Percentiles rank a stretch among this genome's conserved stretches.
phyloP scores from a whole-genome alignment of 2,888 invertebrate species.

The Sphinx pinastri region DNA sequence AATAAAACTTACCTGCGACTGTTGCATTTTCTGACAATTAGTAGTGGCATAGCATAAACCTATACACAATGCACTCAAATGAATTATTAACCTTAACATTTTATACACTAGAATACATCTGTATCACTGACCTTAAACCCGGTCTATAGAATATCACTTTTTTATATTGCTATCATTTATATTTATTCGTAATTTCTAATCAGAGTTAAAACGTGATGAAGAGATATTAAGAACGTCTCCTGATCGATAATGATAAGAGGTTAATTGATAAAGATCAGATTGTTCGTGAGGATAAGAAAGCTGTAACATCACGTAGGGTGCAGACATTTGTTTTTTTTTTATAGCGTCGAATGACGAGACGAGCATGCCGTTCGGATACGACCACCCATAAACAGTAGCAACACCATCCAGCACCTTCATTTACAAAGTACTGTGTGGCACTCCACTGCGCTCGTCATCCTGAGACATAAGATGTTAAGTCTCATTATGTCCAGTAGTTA shows the following conservation, averaged over 20 bases:
- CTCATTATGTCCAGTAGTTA: too few species aligned
- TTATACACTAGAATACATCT: background rate
- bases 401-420: too few species aligned
- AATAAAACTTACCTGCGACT: slow-evolving; percentile 61
- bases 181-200: slow-evolving; percentile 32
- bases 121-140: slow-evolving; percentile 1
- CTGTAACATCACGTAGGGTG: slow-evolving; percentile 1
- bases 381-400: too few species aligned
- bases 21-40: slow-evolving; percentile 55
- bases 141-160: background rate
- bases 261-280: slow-evolving; percentile 15
- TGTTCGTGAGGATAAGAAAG: slow-evolving; percentile 23
- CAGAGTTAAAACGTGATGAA: slow-evolving; percentile 38
- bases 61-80: slow-evolving; percentile 52
- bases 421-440: too few species aligned
- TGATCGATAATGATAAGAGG: slow-evolving; percentile 16
- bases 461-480: too few species aligned
- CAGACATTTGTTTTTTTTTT: background rate
- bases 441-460: too few species aligned
- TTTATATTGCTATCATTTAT: slow-evolving; percentile 1
- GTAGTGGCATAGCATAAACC: slow-evolving; percentile 56
- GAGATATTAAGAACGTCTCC: slow-evolving; percentile 26
- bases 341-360: too few species aligned
- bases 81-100: slow-evolving; percentile 35
- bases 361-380: too few species aligned